phyloP scores from a whole-genome alignment of 2,113 vertebrate genomes.

The Thunnus thynnus region DNA sequence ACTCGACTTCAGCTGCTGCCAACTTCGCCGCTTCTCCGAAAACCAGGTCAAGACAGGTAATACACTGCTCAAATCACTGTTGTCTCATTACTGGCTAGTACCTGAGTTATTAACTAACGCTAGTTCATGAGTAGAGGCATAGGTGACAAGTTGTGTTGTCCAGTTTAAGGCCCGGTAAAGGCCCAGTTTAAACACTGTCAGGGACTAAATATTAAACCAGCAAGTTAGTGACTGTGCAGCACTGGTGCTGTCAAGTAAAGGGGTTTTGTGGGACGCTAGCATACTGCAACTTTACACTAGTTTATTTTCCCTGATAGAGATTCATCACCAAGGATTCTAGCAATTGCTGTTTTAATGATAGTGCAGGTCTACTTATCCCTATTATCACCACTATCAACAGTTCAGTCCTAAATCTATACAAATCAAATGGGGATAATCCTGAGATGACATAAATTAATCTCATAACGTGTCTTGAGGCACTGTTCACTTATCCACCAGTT shows the following conservation, averaged over 20 bases:
- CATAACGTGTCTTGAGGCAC: no score
- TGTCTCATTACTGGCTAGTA: background rate
- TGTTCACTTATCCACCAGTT: no score
- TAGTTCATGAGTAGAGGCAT: background rate
- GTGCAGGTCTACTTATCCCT: background rate
- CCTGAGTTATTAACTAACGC: background rate
- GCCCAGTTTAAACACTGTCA: background rate
- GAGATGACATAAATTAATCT: background rate
- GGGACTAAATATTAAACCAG: slow-evolving; percentile 16
- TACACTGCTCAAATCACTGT: no score
- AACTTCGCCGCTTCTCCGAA: slow-evolving; percentile 51
- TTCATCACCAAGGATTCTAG: no score
- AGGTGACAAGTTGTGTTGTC: background rate
- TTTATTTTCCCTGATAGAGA: no score
- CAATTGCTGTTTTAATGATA: background rate
- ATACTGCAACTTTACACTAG: background rate
- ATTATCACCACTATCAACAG: background rate
- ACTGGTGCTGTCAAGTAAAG: background rate
- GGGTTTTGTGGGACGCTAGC: no score
- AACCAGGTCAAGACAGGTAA: slow-evolving; percentile 61
- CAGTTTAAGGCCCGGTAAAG: background rate
- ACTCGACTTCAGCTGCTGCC: slow-evolving; percentile 47
- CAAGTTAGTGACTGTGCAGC: no score
- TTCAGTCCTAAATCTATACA: background rate
- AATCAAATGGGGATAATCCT: background rate